These are phyloP conservation scores for Takifugu flavidus DNA, from an alignment of 2,113 vertebrate species.

Conservation along the genomic window DNA sequence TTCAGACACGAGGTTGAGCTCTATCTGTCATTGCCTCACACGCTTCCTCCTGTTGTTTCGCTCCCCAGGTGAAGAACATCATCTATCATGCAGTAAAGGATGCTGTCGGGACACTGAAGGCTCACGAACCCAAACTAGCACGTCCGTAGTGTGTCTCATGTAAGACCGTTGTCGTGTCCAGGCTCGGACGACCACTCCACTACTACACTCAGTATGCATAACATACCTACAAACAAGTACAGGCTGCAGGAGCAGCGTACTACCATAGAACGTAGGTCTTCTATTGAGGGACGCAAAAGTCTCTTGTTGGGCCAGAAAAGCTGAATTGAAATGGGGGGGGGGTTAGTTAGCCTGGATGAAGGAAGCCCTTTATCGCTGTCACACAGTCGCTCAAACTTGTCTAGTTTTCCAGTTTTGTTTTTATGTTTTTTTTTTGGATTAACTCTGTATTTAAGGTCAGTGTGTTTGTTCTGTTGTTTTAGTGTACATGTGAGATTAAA, in stretches of 20 bases:
- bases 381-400: slow-evolving; percentile 61
- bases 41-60: neutral
- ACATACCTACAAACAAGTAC: slow-evolving; percentile 31
- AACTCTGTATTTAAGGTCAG: slow-evolving; percentile 76
- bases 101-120: slow-evolving; percentile 94
- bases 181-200: slow-evolving; percentile 56
- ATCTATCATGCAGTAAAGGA: slow-evolving; percentile 99
- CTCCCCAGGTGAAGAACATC: slow-evolving; percentile 95
- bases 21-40: neutral
- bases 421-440: slow-evolving; percentile 50
- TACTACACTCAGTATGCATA: slow-evolving; percentile 27
- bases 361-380: slow-evolving; percentile 70
- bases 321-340: slow-evolving; percentile 39
- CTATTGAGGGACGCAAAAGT: slow-evolving; percentile 25
- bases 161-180: slow-evolving; percentile 45
- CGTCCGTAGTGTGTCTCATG: slow-evolving; percentile 81
- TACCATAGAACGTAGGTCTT: slow-evolving; percentile 41
- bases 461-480: slow-evolving; percentile 70
- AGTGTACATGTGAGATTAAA: slow-evolving; percentile 64
- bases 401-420: slow-evolving; percentile 57
- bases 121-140: slow-evolving; percentile 91
- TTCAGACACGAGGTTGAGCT: too few species aligned
- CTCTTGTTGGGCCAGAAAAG: slow-evolving; percentile 1
- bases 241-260: slow-evolving; percentile 46
- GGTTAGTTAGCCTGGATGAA: slow-evolving; percentile 62